These are phyloP conservation scores for Podargus strigoides DNA, from an alignment of 2,797 vertebrate genomes.

Conservation along the genomic window DNA sequence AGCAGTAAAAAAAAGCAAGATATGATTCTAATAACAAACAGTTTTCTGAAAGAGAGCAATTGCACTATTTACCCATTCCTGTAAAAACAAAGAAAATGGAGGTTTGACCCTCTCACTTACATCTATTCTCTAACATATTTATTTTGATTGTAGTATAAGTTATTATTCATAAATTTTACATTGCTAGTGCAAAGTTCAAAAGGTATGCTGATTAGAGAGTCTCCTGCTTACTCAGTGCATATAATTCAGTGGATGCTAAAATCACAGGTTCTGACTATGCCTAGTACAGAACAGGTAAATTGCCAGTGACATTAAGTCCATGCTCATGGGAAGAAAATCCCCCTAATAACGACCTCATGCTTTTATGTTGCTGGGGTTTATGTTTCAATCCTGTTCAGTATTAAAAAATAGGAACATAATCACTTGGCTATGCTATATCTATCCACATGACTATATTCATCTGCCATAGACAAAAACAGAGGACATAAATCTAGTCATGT, in stretches of 20 bases:
- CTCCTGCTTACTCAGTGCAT: neutral
- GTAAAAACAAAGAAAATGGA: conserved; percentile 34
- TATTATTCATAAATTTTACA: conserved; percentile 5
- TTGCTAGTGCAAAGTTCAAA: neutral
- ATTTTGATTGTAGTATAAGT: neutral
- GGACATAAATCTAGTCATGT: neutral
- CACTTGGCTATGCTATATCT: neutral
- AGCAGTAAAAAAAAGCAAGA: neutral
- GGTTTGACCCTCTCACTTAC: neutral
- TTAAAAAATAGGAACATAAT: neutral
- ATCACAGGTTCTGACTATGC: neutral
- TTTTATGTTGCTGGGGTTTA: neutral
- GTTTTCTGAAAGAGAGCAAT: neutral
- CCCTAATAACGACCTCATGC: neutral
- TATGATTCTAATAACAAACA: neutral
- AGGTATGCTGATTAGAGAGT: neutral
- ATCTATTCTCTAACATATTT: neutral
- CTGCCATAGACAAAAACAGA: neutral
- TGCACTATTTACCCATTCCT: neutral
- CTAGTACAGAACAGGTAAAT: neutral
- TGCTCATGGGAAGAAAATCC: neutral
- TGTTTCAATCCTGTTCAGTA: neutral
- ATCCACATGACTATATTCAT: neutral
- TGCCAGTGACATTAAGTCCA: neutral
- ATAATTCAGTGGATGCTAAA: neutral